phyloP scores from a whole-genome alignment of 2,888 invertebrate genomes.

The Callyntrura guangdongensis region DNA sequence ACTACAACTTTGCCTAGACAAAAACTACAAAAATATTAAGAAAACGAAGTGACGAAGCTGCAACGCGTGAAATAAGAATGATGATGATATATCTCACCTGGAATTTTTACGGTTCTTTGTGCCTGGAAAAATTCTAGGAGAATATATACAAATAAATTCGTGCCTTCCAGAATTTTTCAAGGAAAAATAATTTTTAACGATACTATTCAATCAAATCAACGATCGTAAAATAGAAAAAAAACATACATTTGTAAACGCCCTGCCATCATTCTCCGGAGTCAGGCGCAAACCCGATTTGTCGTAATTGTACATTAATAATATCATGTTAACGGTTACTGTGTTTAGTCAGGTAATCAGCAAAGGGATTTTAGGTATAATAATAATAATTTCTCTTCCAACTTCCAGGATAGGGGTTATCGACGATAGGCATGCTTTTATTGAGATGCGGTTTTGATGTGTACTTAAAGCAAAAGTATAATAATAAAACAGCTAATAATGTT shows the following conservation, averaged over 20 bases:
- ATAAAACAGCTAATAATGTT: not conserved
- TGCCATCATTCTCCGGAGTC: constrained; percentile 20
- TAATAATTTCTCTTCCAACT: not conserved
- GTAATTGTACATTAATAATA: constrained; percentile 7
- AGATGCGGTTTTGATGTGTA: constrained; percentile 61
- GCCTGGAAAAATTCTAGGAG: constrained; percentile 42
- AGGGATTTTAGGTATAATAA: not conserved
- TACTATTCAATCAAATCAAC: constrained; percentile 51
- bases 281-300: constrained; percentile 30
- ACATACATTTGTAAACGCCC: constrained; percentile 46
- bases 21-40: constrained; percentile 29
- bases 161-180: constrained; percentile 79
- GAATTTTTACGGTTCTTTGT: constrained; percentile 53
- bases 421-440: constrained; percentile 57
- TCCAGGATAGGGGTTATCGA: constrained; percentile 10
- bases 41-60: constrained; percentile 65
- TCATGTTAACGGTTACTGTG: not conserved
- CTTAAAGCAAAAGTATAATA: constrained; percentile 38
- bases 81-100: constrained; percentile 59
- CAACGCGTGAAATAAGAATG: constrained; percentile 61
- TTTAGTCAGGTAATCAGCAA: constrained; percentile 1
- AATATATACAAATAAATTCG: constrained; percentile 79
- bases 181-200: constrained; percentile 60
- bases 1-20: constrained; percentile 21
- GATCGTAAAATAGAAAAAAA: constrained; percentile 25